Base-by-base conservation (phyloP, 2,888 invertebrate species). In the Caenorhabditis drosophilae region DNA sequence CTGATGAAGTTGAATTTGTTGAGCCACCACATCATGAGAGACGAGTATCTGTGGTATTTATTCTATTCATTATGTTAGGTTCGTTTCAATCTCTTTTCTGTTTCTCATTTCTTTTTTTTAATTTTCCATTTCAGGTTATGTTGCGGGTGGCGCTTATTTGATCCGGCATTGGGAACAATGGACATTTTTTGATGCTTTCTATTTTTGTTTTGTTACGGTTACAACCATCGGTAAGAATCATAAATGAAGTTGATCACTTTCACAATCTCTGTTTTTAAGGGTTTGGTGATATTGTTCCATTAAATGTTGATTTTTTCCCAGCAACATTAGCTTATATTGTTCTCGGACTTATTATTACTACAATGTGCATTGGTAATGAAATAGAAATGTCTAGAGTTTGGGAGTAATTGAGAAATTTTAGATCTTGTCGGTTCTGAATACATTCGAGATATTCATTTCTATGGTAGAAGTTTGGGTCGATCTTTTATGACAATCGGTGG, bases 131-230 rank as follows among this genome's bases (percentile, higher is more conserved):
- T 41, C 63, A 81, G 80, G 81, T 36, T 83, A 83, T 71, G 83
- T 82, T 18, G 81, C 81, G 38, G 80, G 83, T 45, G 83, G 83
- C 20, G 83, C 83, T n/a, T 77, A 77, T 47, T 53, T 84, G 42
- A 78, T 83, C 49, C 80, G 79, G 27, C 73, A 79, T 41, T 83
- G 84, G 83, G 83, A 83, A 63, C 67, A 73, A 34, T 83, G 83
- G 83, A 73, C 69, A 20, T 84, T 83, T 56, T 79, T 84, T 60
- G 83, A 84, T 38, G 79, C 83, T 15, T 83, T 83, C 61, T 83
- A 83, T 63, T 83, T 84, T 58, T 83, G 83, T 62, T 82, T 83
- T 59, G 84, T 83, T 49, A 84, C 83, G 38, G 83, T 83, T 45
- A 83, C 83, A 26, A 83, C 83, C 4, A 83, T 83, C 66, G 83